A percentile compares a stretch with the other conserved stretches of the same genome.
Conservation (phyloP, 2,888 invertebrate genomes). For the Ophonus ardosiacus region DNA sequence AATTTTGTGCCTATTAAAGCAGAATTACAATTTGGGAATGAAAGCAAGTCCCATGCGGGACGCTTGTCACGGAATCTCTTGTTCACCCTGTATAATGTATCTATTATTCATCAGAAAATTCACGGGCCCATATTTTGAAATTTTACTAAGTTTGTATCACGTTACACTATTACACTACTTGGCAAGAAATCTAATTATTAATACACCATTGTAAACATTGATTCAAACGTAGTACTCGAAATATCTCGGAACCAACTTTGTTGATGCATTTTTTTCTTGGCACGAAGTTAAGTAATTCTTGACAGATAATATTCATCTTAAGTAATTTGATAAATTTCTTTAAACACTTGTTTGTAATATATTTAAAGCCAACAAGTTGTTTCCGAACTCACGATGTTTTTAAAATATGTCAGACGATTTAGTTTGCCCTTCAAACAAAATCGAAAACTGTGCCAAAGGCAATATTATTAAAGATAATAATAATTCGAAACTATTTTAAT, state of each 20-base stretch:
- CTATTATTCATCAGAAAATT: no score
- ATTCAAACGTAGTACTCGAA: no score
- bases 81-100: no score
- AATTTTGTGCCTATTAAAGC: no score
- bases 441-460: not conserved
- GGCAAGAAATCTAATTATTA: no score
- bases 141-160: no score
- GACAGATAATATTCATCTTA: slow-evolving; percentile 6
- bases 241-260: not conserved
- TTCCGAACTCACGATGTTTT: not conserved
- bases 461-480: not conserved
- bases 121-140: no score
- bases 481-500: not conserved
- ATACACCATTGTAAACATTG: no score
- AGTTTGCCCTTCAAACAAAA: slow-evolving; percentile 33
- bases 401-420: slow-evolving; percentile 13
- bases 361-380: slow-evolving; percentile 40
- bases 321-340: slow-evolving; percentile 14
- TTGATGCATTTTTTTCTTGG: not conserved
- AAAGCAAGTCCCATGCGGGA: no score
- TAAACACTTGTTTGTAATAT: slow-evolving; percentile 25
- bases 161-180: no score
- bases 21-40: no score
- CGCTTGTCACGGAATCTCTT: no score
- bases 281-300: slow-evolving; percentile 12